phyloP scores from a whole-genome alignment of 2,113 vertebrate species.

The Sisor rabdophorus region DNA sequence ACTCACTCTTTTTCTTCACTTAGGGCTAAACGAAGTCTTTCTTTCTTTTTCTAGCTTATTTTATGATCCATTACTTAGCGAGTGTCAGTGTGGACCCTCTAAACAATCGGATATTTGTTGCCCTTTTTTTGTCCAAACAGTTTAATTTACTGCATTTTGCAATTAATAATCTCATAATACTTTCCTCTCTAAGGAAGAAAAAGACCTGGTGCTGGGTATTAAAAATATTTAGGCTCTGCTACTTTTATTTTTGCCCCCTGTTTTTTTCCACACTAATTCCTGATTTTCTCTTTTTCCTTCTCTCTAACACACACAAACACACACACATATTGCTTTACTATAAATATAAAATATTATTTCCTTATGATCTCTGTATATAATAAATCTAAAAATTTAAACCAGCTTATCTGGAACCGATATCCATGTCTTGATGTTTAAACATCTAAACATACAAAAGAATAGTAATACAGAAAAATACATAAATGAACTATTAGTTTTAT shows the following conservation, averaged over 20 bases:
- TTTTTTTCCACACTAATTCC: not conserved
- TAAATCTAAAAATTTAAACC: no score
- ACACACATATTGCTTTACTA: not conserved
- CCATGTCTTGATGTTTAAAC: no score
- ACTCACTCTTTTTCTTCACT: constrained; percentile 14
- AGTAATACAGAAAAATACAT: not conserved
- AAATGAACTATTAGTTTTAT: not conserved
- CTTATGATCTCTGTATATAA: not conserved
- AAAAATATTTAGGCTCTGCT: constrained; percentile 25
- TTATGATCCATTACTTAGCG: constrained; percentile 34
- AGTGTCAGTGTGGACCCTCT: constrained; percentile 24
- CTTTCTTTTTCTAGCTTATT: not conserved
- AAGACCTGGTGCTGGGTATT: constrained; percentile 29
- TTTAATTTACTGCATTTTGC: constrained; percentile 54
- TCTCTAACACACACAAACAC: no score
- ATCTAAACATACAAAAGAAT: no score
- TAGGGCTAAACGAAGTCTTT: constrained; percentile 7
- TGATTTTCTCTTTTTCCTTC: not conserved
- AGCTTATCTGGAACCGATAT: no score
- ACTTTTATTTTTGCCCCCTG: constrained; percentile 3
- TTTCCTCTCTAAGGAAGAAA: constrained; percentile 50
- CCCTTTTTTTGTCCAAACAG: constrained; percentile 47
- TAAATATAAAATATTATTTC: not conserved
- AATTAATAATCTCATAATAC: constrained; percentile 51
- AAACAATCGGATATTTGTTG: constrained; percentile 44